These are phyloP conservation scores for Emydocephalus ijimae DNA, from an alignment of 2,113 vertebrate species.

Conservation along the genomic window DNA sequence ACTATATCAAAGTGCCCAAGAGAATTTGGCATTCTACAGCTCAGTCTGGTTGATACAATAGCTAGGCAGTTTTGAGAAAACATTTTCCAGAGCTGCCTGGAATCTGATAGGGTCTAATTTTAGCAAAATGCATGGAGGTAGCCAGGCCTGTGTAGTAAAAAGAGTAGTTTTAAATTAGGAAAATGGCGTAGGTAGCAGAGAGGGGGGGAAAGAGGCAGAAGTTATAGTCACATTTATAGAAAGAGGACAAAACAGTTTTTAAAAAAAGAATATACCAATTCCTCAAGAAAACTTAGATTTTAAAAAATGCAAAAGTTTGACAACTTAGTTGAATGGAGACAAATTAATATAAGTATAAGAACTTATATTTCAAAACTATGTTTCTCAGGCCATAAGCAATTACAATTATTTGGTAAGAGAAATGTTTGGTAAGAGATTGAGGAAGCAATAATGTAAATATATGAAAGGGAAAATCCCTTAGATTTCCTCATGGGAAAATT, in stretches of 20 bases:
- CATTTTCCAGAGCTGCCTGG: neutral
- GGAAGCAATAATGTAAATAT: constrained; percentile 1
- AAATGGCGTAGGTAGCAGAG: too few species aligned
- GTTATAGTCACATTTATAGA: neutral
- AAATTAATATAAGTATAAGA: neutral
- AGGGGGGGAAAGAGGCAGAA: neutral
- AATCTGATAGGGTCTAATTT: neutral
- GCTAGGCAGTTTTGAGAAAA: neutral
- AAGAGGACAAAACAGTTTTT: neutral
- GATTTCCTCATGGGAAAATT: neutral
- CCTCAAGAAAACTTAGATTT: neutral
- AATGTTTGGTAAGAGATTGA: neutral
- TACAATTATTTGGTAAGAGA: neutral
- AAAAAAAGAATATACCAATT: neutral
- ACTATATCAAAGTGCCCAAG: neutral
- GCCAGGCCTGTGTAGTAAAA: neutral
- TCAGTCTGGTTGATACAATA: neutral
- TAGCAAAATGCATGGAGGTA: neutral
- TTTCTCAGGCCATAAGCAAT: neutral
- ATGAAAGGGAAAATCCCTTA: constrained; percentile 7
- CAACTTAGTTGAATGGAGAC: neutral
- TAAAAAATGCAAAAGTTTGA: neutral
- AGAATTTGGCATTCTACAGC: neutral
- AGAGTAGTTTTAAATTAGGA: neutral
- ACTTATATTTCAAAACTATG: neutral